Evolutionary conservation across 1,140 invertebrate genomes (phyloP), one percentile per base, ranked within the genome.

Genomic region (Tachypleus tridentatus): DNA sequence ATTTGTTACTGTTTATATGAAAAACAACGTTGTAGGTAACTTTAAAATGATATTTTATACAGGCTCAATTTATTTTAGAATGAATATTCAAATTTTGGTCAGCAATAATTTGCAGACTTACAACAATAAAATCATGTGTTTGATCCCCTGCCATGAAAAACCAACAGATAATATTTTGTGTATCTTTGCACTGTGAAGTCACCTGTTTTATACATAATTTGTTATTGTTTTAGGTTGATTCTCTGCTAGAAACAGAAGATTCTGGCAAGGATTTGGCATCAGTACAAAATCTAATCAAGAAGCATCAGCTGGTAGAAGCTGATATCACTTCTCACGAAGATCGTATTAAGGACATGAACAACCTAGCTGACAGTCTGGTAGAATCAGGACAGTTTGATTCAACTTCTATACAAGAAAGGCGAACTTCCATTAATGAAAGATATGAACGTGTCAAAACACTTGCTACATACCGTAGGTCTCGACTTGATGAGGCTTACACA

Each of bases 201-300:
- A 29, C 29, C 67, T 49, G 60, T n/a, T 60, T 11, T 11, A 54
- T 54, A 3, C 53, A 54, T 54, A 8, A 54, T 54, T 7, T n/a
- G 1, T 54, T 1, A 5, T 8, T 49, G 71, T 29, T 29, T 29
- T 29, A 77, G 78, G 80, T 82, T 51, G 97, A 99, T 76, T 95
- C 93, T 78, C 82, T 99, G 57, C 78, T 99, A 69, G 95, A 92
- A 51, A 93, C 91, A 57, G 96, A 99, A 76, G 97, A 99, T 80
- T 90, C 93, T 69, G 96, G 97, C 58, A 98, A 98, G 77, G 97
- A 99, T 81, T 80, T 99, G 61, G 91, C 93, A 0, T 97, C 94
- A 0, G 96, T 99, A n/a, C 95, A 99, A 80, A 98, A 99, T 80
- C 80, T 99, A 52, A 91, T 97, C 82, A 99, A 99, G 82, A 99